These are phyloP conservation scores for Trachelus iudaicus DNA, from an alignment of 2,888 invertebrate species.

Conservation along the genomic window DNA sequence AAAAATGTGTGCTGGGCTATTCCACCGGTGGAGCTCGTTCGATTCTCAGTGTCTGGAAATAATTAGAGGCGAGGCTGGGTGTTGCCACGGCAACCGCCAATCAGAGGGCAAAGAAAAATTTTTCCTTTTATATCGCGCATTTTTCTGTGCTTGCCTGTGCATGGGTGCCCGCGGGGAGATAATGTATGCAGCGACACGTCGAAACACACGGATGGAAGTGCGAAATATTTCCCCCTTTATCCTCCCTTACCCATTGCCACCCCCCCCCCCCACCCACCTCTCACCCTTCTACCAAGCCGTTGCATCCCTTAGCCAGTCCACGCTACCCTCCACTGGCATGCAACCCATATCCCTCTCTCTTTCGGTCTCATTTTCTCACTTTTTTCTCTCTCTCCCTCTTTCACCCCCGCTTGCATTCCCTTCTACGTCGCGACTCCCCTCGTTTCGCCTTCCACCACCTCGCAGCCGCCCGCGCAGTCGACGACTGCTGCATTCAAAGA, in stretches of 20 bases:
- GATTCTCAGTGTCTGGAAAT: constrained; percentile 67
- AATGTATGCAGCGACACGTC: constrained; percentile 65
- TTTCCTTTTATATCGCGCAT: constrained; percentile 57
- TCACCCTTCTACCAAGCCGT: neutral
- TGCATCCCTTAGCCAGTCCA: neutral
- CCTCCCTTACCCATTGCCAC: constrained; percentile 1
- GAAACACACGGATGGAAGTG: constrained; percentile 40
- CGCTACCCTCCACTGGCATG: constrained; percentile 4
- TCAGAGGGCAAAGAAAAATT: constrained; percentile 64
- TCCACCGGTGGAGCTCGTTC: constrained; percentile 58
- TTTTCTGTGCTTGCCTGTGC: constrained; percentile 44
- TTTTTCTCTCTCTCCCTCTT: neutral
- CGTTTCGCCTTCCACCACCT: constrained; percentile 7
- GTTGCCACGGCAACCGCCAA: constrained; percentile 67
- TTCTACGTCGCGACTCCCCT: constrained; percentile 3
- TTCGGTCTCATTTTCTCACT: neutral
- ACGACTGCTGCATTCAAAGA: constrained; percentile 4
- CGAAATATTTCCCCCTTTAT: neutral
- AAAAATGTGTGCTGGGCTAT: constrained; percentile 55
- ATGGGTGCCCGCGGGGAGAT: constrained; percentile 48
- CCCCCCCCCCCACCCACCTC: neutral
- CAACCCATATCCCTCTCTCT: neutral
- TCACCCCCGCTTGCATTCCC: constrained; percentile 9
- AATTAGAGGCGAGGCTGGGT: constrained; percentile 63
- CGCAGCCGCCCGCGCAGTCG: neutral